phyloP scores from a whole-genome alignment of 2,797 vertebrate genomes.

The Myotis pilosus region DNA sequence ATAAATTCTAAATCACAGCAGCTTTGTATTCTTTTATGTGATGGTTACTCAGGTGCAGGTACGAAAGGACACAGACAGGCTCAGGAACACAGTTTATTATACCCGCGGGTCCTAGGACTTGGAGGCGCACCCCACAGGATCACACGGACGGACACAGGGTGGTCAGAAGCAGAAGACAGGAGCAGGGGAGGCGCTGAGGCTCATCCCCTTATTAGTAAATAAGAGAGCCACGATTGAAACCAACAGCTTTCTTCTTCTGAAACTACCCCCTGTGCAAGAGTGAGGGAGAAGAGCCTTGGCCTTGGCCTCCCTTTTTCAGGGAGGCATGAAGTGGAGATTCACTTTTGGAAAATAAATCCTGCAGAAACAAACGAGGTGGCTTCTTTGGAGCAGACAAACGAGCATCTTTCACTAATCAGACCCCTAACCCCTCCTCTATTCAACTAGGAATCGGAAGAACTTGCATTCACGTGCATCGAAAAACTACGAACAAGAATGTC shows the following conservation, averaged over 20 bases:
- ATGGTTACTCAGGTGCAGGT: no score
- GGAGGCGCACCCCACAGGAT: fast-evolving
- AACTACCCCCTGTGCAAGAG: background rate
- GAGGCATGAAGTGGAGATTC: background rate
- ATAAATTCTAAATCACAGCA: background rate
- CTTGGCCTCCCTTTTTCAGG: background rate
- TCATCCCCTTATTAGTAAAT: background rate
- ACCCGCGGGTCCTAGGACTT: background rate
- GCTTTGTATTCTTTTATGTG: background rate
- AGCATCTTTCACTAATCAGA: background rate
- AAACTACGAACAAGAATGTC: background rate
- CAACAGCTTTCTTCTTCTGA: background rate
- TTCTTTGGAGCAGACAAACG: background rate
- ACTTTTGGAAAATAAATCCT: background rate
- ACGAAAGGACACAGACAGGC: background rate
- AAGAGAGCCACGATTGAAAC: background rate
- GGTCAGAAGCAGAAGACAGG: background rate
- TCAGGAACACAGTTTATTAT: background rate
- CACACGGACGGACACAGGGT: background rate
- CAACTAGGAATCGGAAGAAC: background rate
- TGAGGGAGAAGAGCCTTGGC: background rate
- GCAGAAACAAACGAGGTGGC: background rate
- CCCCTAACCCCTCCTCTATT: background rate
- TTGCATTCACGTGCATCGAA: background rate
- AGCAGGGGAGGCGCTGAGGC: background rate